Evolutionary conservation across 2,888 invertebrate genomes (phyloP).

Genomic region (Punctoribates punctum): DNA sequence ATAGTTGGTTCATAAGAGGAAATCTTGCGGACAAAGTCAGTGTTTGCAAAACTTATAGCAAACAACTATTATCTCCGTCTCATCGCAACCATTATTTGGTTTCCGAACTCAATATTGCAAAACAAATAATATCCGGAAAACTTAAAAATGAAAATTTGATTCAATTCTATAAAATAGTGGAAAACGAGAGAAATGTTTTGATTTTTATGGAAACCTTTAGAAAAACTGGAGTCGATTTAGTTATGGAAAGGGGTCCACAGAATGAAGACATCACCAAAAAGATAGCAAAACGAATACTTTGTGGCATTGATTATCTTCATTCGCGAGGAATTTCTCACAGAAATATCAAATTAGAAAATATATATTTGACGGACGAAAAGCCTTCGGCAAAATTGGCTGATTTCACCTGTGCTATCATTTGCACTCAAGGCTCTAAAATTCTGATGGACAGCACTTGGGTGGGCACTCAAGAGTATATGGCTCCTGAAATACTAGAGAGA

Average conservation of each 20-base stretch:
- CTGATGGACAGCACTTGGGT: background rate
- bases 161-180: background rate
- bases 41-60: background rate
- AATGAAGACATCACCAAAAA: background rate
- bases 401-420: constrained; percentile 3
- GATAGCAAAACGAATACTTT: background rate
- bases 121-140: background rate
- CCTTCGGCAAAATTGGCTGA: background rate
- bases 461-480: background rate
- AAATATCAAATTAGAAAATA: constrained; percentile 9
- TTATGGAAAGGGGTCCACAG: background rate
- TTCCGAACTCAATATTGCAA: background rate
- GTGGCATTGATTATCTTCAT: background rate
- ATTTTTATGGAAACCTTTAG: background rate
- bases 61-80: background rate
- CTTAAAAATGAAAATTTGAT: background rate
- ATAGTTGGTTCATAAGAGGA: constrained; percentile 2
- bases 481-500: background rate
- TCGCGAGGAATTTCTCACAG: background rate
- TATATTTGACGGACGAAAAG: background rate
- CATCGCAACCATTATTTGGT: background rate
- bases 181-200: background rate
- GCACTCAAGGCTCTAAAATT: background rate
- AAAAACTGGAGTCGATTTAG: background rate
- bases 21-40: background rate